Base-by-base conservation (phyloP, 1,140 invertebrate genomes). In the Caenorhabditis brenneri region DNA sequence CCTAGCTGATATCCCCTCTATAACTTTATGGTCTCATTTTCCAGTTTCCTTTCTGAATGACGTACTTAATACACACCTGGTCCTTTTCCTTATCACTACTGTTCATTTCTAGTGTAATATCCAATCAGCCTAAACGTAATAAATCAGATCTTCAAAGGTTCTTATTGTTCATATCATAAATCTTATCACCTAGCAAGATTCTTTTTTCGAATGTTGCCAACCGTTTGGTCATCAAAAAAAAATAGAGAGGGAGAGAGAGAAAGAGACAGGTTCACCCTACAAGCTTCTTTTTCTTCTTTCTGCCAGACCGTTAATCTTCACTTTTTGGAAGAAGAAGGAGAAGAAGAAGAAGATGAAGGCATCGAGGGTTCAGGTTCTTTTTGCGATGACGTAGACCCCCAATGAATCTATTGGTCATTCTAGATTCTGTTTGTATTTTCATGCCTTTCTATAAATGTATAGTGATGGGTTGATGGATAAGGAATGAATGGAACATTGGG, bases 251-350 rank as follows among this genome's bases (percentile, higher is more conserved):
- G n/a, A n/a, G n/a, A n/a, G 65, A 65, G 58, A 36, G 15, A 65
- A 10, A 65, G 31, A 36, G 12, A 74, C 65, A 74, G 65, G 65
- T 74, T 74, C 65, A 74, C n/a, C 36, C 33, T n/a, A n/a, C n/a
- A n/a, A n/a, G n/a, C n/a, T n/a, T n/a, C n/a, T n/a, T n/a, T n/a
- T n/a, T n/a, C n/a, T n/a, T n/a, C n/a, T n/a, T n/a, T 74, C 65
- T 74, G 65, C 36, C 65, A 74, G 36, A 74, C 65, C 33, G 65
- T 74, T 74, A 74, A 42, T 74, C 65, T n/a, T 15, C 53, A 55
- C 58, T 33, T 65, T 74, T 74, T 74, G 36, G 65, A 42, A 31
- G 65, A 46, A 12, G 36, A n/a, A n/a, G n/a, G n/a, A n/a, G n/a
- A n/a, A n/a, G n/a, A n/a, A 65, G 19, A 51, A 7, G 49, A 4